Percentiles rank a stretch among this genome's conserved stretches.
phyloP scores from a whole-genome alignment of 2,113 vertebrate species.

The Fregata magnificens region DNA sequence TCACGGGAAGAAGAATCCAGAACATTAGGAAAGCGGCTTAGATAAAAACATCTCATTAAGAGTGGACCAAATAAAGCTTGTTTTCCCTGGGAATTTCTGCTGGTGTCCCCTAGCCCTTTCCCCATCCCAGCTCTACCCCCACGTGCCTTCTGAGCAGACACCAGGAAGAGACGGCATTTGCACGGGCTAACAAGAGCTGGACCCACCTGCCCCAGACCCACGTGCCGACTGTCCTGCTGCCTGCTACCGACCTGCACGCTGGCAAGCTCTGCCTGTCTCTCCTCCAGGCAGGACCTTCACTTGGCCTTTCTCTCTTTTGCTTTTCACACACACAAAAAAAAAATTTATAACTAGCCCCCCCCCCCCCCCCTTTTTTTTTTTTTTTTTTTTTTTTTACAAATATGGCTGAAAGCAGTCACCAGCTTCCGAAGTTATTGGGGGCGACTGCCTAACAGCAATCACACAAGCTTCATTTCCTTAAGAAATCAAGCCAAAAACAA shows the following conservation, averaged over 20 bases:
- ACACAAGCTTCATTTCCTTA: neutral
- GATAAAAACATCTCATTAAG: neutral
- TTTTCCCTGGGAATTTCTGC: neutral
- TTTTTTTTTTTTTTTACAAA: neutral
- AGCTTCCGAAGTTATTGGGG: neutral
- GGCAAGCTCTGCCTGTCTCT: neutral
- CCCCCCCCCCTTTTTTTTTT: too few species aligned
- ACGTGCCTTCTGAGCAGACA: neutral
- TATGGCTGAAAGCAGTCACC: neutral
- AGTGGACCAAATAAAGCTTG: neutral
- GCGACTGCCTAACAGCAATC: neutral
- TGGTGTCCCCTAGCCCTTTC: neutral
- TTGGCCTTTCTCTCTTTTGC: neutral
- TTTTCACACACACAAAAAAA: neutral
- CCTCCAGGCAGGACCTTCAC: neutral
- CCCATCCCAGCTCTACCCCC: neutral
- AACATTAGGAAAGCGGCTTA: neutral
- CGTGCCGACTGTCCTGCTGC: fast-evolving
- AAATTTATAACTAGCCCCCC: neutral
- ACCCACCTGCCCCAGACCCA: neutral
- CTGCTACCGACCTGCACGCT: fast-evolving
- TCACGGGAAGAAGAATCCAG: neutral
- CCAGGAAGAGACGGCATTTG: neutral
- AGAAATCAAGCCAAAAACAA: neutral
- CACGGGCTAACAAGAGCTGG: too few species aligned